Evolutionary conservation across 2,888 invertebrate genomes (phyloP).

Genomic region (Caenorhabditis drosophilae): DNA sequence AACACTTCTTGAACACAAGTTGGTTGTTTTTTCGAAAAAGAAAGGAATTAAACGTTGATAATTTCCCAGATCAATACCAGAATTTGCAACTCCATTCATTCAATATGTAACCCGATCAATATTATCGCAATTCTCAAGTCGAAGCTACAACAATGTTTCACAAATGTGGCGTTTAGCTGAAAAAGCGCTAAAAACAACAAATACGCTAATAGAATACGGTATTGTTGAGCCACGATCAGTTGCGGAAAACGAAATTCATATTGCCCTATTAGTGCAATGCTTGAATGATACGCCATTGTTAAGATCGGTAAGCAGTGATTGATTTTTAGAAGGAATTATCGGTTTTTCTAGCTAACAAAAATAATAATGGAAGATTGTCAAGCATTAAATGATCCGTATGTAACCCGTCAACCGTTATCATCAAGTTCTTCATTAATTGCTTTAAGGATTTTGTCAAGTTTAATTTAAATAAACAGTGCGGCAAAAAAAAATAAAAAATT

Average conservation of each 20-base stretch:
- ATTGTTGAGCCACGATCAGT: constrained; percentile 57
- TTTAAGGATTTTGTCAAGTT: constrained; percentile 27
- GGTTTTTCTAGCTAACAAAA: constrained; percentile 42
- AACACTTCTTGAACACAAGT: constrained; percentile 48
- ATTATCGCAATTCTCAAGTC: constrained; percentile 47
- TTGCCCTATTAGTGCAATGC: constrained; percentile 54
- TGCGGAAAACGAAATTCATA: constrained; percentile 31
- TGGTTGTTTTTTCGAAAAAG: neutral
- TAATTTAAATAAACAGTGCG: neutral
- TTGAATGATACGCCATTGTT: constrained; percentile 61
- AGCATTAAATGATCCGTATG: constrained; percentile 33
- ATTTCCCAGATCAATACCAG: constrained; percentile 29
- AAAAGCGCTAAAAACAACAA: constrained; percentile 49
- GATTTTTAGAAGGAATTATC: neutral
- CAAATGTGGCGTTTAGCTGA: constrained; percentile 65
- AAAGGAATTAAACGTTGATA: neutral
- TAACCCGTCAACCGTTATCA: constrained; percentile 26
- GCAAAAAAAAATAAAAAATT: constrained; percentile 1
- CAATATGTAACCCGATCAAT: constrained; percentile 54
- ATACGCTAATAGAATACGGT: constrained; percentile 52
- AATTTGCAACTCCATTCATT: constrained; percentile 52
- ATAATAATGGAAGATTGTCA: constrained; percentile 55
- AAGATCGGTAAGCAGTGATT: constrained; percentile 30
- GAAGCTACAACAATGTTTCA: constrained; percentile 55
- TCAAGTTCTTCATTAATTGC: constrained; percentile 44